Evolutionary conservation across 2,888 invertebrate species (phyloP), one percentile per base, ranked within the genome.

Genomic region (Halocaridina rubra): DNA sequence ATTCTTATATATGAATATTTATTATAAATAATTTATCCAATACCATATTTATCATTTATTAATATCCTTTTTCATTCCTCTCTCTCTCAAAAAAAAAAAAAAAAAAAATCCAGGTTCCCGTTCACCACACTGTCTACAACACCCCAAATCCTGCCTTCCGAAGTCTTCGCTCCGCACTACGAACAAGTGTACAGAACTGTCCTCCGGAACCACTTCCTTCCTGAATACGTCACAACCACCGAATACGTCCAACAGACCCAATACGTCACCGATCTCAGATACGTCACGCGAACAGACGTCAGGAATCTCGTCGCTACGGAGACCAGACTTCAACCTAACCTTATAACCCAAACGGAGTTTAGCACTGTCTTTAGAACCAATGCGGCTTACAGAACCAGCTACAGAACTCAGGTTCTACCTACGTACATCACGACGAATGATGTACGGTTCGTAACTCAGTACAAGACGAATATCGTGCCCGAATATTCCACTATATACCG

Each of bases 391-490:
- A 61, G 80, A 57, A 84, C 84, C 10, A n/a, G 61, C 22, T 84
- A 75, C 84, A 72, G 71, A 13, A 84, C 84, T 29, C 29, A 71
- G 46, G 71, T 72, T 46, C 8, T 57, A 33, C 84, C 84, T 32
- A 29, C 79, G 69, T 84, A 84, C 80, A 61, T 75, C 53, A 84
- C 84, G 30, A 79, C 46, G 13, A 46, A 71, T 22, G 71, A 84
- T 16, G 71, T 61, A 22, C 33, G 19, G 22, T 71, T 71, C 19
- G 24, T 75, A 53, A 67, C 78, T 7, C 24, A 59, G 19, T 84
- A 84, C 75, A n/a, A 75, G 80, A 84, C 84, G 16, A 22, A 84
- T 8, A 53, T 61, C 27, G 59, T 84, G 4, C 84, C 84, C 7
- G 74, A 84, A 61, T 84, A 79, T 67, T 46, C 27, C 10, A 75